Percentiles rank a stretch among this genome's conserved stretches.
phyloP scores from a whole-genome alignment of 2,113 vertebrate species.

The Poecilia latipinna region DNA sequence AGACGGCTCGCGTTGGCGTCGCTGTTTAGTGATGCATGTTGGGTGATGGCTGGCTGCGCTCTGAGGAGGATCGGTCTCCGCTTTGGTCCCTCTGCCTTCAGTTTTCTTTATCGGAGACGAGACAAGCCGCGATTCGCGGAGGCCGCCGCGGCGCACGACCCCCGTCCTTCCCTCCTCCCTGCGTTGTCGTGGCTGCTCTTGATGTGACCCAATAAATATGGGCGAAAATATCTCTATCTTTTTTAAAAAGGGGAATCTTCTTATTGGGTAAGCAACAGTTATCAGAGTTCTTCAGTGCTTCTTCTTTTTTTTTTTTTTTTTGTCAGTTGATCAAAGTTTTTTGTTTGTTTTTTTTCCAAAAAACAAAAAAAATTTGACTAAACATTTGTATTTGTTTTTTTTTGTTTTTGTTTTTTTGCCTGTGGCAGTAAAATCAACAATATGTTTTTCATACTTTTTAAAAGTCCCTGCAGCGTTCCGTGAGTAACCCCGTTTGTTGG shows the following conservation, averaged over 20 bases:
- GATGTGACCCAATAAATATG: slow-evolving; percentile 96
- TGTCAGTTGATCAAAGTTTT: slow-evolving; percentile 70
- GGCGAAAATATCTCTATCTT: slow-evolving; percentile 90
- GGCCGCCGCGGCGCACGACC: slow-evolving; percentile 48
- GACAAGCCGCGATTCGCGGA: slow-evolving; percentile 50
- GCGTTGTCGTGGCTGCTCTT: slow-evolving; percentile 67
- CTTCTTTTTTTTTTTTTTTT: background rate
- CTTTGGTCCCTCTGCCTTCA: slow-evolving; percentile 72
- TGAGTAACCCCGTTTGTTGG: slow-evolving; percentile 89
- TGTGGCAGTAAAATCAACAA: slow-evolving; percentile 81
- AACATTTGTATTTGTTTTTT: slow-evolving; percentile 57
- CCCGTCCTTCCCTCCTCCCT: slow-evolving; percentile 25
- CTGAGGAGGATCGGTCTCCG: slow-evolving; percentile 59
- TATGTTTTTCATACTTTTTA: slow-evolving; percentile 78
- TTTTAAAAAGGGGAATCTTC: slow-evolving; percentile 92
- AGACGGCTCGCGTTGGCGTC: slow-evolving; percentile 82
- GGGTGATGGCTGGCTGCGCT: slow-evolving; percentile 52
- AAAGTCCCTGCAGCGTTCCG: slow-evolving; percentile 93
- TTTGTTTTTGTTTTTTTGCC: slow-evolving; percentile 71
- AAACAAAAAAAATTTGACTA: slow-evolving; percentile 57
- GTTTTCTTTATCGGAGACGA: slow-evolving; percentile 55
- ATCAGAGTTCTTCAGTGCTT: slow-evolving; percentile 79
- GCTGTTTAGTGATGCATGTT: slow-evolving; percentile 51
- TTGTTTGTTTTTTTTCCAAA: background rate
- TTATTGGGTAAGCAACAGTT: slow-evolving; percentile 80